A percentile compares a stretch with the other conserved stretches of the same genome.
Conservation (phyloP, 1,140 invertebrate genomes). For the Atopsyche davidsoni region DNA sequence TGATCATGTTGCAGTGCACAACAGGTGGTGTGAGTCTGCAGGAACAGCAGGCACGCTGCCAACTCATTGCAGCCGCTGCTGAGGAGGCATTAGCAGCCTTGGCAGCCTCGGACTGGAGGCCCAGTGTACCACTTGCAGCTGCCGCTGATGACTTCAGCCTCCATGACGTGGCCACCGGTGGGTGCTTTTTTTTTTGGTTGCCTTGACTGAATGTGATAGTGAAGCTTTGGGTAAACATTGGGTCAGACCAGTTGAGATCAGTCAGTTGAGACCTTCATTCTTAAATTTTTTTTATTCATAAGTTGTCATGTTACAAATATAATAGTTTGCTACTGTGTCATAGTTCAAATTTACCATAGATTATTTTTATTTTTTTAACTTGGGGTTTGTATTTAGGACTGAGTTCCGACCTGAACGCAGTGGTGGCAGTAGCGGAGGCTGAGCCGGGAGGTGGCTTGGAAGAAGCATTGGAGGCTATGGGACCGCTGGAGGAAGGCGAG, state of each 20-base stretch:
- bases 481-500: constrained; percentile 10
- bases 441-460: constrained; percentile 21
- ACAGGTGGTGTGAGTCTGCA: constrained; percentile 15
- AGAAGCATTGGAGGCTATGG: constrained; percentile 26
- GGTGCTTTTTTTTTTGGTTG: not conserved
- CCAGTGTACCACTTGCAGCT: constrained; percentile 5
- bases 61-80: constrained; percentile 37
- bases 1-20: constrained; percentile 11
- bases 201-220: too few relatives aligned
- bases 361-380: not conserved
- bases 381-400: not conserved
- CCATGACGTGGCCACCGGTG: constrained; percentile 26
- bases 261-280: too few relatives aligned
- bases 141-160: constrained; percentile 22
- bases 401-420: not conserved
- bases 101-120: constrained; percentile 19
- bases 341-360: too few relatives aligned
- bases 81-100: constrained; percentile 36
- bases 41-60: constrained; percentile 37
- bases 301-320: too few relatives aligned
- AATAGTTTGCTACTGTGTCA: too few relatives aligned
- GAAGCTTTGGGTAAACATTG: too few relatives aligned
- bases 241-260: too few relatives aligned
- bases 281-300: too few relatives aligned
- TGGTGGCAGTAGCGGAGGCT: too few relatives aligned